Percentiles rank a stretch among this genome's conserved stretches.
Evolutionary conservation across 2,888 invertebrate species (phyloP).

Genomic region (Harpalus rufipes): DNA sequence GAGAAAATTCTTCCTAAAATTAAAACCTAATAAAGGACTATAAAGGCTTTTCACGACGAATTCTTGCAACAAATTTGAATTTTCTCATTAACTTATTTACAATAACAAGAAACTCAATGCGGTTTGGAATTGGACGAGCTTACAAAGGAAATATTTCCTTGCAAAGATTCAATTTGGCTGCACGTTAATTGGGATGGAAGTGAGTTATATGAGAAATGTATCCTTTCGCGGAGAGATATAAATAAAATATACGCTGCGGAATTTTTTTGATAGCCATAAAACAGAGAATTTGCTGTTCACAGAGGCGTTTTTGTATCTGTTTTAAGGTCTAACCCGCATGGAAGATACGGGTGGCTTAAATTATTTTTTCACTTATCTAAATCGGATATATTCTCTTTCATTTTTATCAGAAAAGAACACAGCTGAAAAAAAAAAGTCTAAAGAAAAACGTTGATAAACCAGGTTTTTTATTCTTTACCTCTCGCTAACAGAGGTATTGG

Average conservation of each 20-base stretch:
- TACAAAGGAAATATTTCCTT: neutral
- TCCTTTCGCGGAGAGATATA: neutral
- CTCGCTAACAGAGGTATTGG: too few relatives aligned
- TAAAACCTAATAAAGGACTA: neutral
- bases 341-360: conserved; percentile 3
- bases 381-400: conserved; percentile 2
- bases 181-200: neutral
- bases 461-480: too few relatives aligned
- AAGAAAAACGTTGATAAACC: too few relatives aligned
- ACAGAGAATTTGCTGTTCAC: conserved; percentile 25
- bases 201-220: neutral
- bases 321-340: conserved; percentile 27
- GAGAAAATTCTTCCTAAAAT: neutral
- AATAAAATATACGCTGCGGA: neutral
- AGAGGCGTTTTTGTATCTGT: conserved; percentile 29
- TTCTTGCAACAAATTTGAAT: conserved; percentile 28
- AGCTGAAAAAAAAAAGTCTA: too few relatives aligned
- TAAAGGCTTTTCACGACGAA: neutral
- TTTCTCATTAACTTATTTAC: conserved; percentile 20
- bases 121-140: neutral
- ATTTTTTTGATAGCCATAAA: neutral
- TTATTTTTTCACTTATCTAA: neutral
- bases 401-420: neutral
- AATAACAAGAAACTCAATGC: conserved; percentile 14
- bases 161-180: neutral